Conservation (phyloP, 2,888 invertebrate species). For the Nudaria mundana region DNA sequence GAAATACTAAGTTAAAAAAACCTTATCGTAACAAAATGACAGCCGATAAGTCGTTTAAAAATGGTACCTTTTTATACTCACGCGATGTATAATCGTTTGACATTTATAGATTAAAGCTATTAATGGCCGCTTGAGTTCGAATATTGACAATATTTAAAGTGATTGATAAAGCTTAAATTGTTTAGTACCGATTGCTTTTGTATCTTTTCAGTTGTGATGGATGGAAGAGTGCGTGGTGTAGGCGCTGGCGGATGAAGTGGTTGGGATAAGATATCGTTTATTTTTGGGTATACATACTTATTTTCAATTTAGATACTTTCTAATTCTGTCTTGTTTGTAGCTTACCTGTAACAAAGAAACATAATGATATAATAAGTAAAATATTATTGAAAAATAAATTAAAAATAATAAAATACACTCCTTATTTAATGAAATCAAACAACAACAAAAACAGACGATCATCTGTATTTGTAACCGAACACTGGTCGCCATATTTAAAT, state of each 20-base stretch:
- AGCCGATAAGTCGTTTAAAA: constrained; percentile 70
- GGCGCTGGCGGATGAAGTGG: constrained; percentile 11
- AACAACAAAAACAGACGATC: constrained; percentile 22
- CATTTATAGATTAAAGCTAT: constrained; percentile 65
- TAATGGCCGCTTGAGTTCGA: constrained; percentile 57
- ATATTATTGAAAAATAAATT: constrained; percentile 1
- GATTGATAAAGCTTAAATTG: constrained; percentile 41
- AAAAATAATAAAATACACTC: background rate
- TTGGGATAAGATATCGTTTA: background rate
- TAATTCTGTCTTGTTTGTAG: background rate
- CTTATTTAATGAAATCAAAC: constrained; percentile 15
- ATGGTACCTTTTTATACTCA: constrained; percentile 70
- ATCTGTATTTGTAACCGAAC: constrained; percentile 30
- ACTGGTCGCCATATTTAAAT: constrained; percentile 56
- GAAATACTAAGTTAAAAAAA: constrained; percentile 22
- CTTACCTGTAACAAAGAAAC: constrained; percentile 55
- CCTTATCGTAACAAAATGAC: constrained; percentile 42
- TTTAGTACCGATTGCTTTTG: constrained; percentile 50
- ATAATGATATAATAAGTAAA: background rate
- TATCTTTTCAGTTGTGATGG: constrained; percentile 40
- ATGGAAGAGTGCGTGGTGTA: constrained; percentile 28
- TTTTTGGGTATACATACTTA: background rate
- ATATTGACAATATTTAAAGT: constrained; percentile 74
- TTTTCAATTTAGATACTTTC: background rate
- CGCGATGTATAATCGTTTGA: constrained; percentile 66